Conservation (phyloP, 2,797 vertebrate species). For the Spinus olivaceus region DNA sequence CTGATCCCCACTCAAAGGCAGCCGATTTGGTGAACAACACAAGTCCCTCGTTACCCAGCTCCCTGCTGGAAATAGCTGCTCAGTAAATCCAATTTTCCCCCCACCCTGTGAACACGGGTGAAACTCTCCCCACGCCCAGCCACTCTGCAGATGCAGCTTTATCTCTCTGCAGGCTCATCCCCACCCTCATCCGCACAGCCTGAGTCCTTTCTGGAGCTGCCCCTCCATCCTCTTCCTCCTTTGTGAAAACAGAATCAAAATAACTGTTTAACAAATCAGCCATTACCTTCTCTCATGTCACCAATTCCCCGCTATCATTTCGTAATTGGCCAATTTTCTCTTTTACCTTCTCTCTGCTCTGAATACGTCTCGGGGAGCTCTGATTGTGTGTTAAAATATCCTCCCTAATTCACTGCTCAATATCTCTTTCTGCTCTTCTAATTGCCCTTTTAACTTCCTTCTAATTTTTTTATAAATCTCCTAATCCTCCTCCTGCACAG, state of each 20-base stretch:
- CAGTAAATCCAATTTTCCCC: neutral
- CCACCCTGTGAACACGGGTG: neutral
- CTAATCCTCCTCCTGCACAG: constrained; percentile 51
- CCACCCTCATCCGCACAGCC: neutral
- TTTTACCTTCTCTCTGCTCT: constrained; percentile 72
- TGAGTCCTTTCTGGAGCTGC: neutral
- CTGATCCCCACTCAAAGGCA: neutral
- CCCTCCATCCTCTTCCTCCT: constrained; percentile 58
- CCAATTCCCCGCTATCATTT: constrained; percentile 62
- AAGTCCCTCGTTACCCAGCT: neutral
- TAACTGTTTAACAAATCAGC: constrained; percentile 60
- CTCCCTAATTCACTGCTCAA: constrained; percentile 63
- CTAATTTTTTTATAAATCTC: constrained; percentile 67
- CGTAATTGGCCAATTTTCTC: constrained; percentile 74
- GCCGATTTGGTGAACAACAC: neutral
- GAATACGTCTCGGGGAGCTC: constrained; percentile 70
- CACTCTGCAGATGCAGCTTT: neutral
- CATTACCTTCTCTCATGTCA: constrained; percentile 64
- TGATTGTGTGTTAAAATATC: constrained; percentile 73
- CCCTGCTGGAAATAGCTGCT: neutral
- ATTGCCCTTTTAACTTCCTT: constrained; percentile 75
- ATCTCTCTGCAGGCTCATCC: neutral
- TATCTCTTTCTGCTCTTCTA: constrained; percentile 73
- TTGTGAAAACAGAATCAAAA: constrained; percentile 65
- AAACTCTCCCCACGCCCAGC: neutral